Base-by-base conservation (phyloP, 2,888 invertebrate species). In the Branchellion lobata region DNA sequence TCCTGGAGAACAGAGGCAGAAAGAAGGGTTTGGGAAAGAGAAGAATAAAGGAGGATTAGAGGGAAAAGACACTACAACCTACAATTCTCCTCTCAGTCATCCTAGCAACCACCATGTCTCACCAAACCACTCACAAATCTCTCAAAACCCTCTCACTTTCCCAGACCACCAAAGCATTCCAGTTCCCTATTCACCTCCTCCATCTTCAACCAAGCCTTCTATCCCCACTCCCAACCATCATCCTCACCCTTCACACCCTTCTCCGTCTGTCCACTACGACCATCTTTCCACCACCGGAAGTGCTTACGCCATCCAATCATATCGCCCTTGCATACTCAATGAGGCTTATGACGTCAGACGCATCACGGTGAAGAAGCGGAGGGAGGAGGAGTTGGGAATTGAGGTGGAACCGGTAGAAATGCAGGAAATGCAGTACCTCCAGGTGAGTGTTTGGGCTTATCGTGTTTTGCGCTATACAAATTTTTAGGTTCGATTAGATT, bases 371-470 rank as follows among this genome's bases (percentile, higher is more conserved):
- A 81, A 83, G 72, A 85, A 85, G 79, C 81, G 82, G 3, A 82
- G 82, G 0, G 81, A 83, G 18, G 84, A 85, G 81, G 84, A 83
- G 51, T 83, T 86, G 27, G 86, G 86, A 3, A 81, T 86, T 27
- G 85, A 85, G 76, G 85, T 86, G 76, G 85, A 85, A 27, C 85
- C 85, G 0, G 84, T 85, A 78, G 84, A 84, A 79, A 85, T 85
- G 24, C 84, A 84, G 18, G 84, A 85, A 8, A 81, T 83, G 33
- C 83, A 85, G 51, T 84, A 83, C 65, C 86, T 85, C 79, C 85
- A 86, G 85, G 86, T 86, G 79, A 65, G 76, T 40, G 40, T 40
- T 5, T 5, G 14, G 40, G n/a, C n/a, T n/a, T n/a, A n/a, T n/a
- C n/a, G n/a, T n/a, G n/a, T n/a, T n/a, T n/a, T n/a, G n/a, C n/a